Evolutionary conservation across 2,888 invertebrate species (phyloP), one percentile per base, ranked within the genome.

Genomic region (Caenorhabditis imperialis): DNA sequence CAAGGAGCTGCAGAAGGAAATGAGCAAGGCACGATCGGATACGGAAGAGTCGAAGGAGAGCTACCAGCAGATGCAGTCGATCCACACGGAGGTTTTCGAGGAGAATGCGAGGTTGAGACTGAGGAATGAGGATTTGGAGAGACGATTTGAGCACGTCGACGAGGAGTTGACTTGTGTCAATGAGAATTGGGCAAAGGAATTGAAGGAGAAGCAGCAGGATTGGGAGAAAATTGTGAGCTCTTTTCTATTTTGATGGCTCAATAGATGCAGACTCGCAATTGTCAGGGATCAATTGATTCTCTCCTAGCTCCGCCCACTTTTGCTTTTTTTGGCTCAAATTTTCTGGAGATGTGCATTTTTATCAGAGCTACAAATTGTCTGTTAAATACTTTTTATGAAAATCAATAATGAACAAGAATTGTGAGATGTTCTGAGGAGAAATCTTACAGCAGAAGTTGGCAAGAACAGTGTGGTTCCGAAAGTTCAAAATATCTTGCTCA

Each of bases 151-250:
- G 4, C 73, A 77, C 20, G 72, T 83, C 1, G 77, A 79, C 30
- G 73, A 77, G 14, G 81, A 82, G 48, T 42, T 81, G 38, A 62
- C 62, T 1, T 77, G 78, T 65, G 55, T 84, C 10, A 81, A 81
- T 54, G 82, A 80, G 27, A 73, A 79, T n/a, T 82, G 82, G 82
- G 80, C 80, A 18, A 74, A 58, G n/a, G 72, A 72, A 40, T 44
- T 81, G 37, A 67, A 65, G 30, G 75, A 71, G 27, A 76, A 77
- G 38, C 77, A 78, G 42, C 60, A 76, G 23, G 71, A 79, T 61
- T 79, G 77, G 79, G 63, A 63, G 2, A 58, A 51, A n/a, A 45
- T 74, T 50, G 81, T 79, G 50, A 57, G 65, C 42, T 27, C 16
- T 14, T 27, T 23, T 22, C 10, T 3, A 7, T 8, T 14, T 14